phyloP scores from a whole-genome alignment of 2,888 invertebrate species.

The Aspidiotus destructor region DNA sequence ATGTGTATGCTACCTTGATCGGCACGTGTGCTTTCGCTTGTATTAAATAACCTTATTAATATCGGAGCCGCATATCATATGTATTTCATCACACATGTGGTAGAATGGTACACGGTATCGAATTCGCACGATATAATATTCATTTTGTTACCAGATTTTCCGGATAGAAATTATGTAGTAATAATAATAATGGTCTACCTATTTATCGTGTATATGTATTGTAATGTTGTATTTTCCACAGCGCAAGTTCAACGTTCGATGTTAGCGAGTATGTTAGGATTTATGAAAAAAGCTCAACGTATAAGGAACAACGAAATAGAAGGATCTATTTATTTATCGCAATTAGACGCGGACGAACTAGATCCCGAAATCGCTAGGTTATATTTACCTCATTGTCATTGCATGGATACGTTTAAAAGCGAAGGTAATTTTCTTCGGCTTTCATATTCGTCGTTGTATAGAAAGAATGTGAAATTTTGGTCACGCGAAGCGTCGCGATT shows the following conservation, averaged over 20 bases:
- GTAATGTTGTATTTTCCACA: slow-evolving; percentile 35
- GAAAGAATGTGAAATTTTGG: not conserved
- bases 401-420: slow-evolving; percentile 36
- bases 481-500: not conserved
- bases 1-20: too few relatives aligned
- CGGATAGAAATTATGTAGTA: too few relatives aligned
- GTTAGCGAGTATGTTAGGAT: slow-evolving; percentile 84
- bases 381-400: slow-evolving; percentile 63
- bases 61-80: too few relatives aligned
- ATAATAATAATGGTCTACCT: not conserved
- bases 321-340: slow-evolving; percentile 85
- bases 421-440: slow-evolving; percentile 18
- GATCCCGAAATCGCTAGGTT: slow-evolving; percentile 86
- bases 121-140: too few relatives aligned
- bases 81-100: too few relatives aligned
- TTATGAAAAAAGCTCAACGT: slow-evolving; percentile 69
- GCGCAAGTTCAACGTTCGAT: slow-evolving; percentile 56
- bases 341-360: slow-evolving; percentile 78
- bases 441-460: not conserved
- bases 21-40: too few relatives aligned
- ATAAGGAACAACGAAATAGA: slow-evolving; percentile 51
- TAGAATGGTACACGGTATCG: too few relatives aligned
- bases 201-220: slow-evolving; percentile 3
- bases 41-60: too few relatives aligned
- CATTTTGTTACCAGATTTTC: too few relatives aligned